Conservation (phyloP, 2,888 invertebrate species). For the Agrotis exclamationis region DNA sequence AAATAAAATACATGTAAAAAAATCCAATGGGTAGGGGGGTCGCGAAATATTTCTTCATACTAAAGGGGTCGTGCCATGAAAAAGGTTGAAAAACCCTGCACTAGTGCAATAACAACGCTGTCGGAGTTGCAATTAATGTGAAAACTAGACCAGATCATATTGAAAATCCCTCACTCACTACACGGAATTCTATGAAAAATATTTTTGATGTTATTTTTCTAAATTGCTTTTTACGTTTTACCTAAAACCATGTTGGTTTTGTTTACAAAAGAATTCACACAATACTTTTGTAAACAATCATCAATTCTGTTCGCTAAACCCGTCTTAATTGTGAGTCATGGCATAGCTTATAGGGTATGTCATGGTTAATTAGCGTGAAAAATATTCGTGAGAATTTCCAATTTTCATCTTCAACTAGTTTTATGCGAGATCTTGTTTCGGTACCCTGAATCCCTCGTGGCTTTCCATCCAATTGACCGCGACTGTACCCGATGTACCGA, state of each 20-base stretch:
- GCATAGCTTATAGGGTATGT: slow-evolving; percentile 41
- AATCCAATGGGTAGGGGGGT: too few species aligned
- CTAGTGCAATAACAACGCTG: slow-evolving; percentile 21
- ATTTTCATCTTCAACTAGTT: slow-evolving; percentile 60
- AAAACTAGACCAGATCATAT: slow-evolving; percentile 35
- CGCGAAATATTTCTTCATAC: too few species aligned
- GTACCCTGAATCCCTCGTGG: slow-evolving; percentile 57
- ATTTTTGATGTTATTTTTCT: slow-evolving; percentile 33
- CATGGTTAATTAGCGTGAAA: slow-evolving; percentile 63
- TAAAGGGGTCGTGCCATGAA: too few species aligned
- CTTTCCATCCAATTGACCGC: slow-evolving; percentile 81
- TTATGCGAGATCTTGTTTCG: slow-evolving; percentile 34
- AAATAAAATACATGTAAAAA: too few species aligned
- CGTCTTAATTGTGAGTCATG: slow-evolving; percentile 48
- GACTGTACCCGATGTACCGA: slow-evolving; percentile 68
- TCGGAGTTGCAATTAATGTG: slow-evolving; percentile 27
- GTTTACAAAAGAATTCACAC: slow-evolving; percentile 40
- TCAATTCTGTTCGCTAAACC: slow-evolving; percentile 56
- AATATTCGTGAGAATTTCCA: slow-evolving; percentile 69
- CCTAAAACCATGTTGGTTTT: slow-evolving; percentile 39
- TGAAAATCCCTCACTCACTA: slow-evolving; percentile 33
- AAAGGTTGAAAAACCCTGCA: too few species aligned
- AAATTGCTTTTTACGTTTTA: slow-evolving; percentile 53
- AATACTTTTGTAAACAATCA: slow-evolving; percentile 44
- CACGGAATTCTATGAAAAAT: slow-evolving; percentile 32